Percentiles rank a stretch among this genome's conserved stretches.
These are phyloP conservation scores for Pachymerium ferrugineum DNA, from an alignment of 2,888 invertebrate genomes.

Conservation along the genomic window DNA sequence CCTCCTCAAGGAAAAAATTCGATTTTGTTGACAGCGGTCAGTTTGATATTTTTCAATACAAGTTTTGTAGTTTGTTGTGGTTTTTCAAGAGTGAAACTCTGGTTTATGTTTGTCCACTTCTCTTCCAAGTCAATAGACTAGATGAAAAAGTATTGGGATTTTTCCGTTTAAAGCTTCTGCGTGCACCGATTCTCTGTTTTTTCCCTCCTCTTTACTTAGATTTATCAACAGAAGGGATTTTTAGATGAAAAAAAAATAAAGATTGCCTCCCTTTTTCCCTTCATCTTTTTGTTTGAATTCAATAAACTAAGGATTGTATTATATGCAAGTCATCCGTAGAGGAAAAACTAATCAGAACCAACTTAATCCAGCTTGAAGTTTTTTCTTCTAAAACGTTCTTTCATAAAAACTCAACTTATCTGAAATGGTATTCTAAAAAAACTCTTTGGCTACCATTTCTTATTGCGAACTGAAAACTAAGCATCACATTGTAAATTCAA, in stretches of 20 bases:
- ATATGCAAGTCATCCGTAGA: background rate
- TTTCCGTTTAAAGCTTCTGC: background rate
- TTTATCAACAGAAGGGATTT: background rate
- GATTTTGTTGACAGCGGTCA: background rate
- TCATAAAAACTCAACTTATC: too few species aligned
- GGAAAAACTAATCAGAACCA: background rate
- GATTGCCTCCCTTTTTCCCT: too few species aligned
- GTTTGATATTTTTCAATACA: background rate
- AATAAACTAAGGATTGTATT: background rate
- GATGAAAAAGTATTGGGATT: background rate
- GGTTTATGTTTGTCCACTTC: slow-evolving; percentile 3
- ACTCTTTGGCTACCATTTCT: too few species aligned
- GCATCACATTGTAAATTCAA: too few species aligned
- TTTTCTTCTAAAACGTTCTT: background rate
- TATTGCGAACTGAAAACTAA: too few species aligned
- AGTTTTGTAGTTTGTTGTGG: background rate
- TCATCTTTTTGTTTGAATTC: background rate
- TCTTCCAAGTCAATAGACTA: background rate
- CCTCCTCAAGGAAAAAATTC: too few species aligned
- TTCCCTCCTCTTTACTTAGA: background rate
- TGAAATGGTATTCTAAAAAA: too few species aligned
- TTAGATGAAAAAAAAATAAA: background rate
- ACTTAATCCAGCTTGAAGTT: background rate
- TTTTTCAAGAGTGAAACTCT: background rate
- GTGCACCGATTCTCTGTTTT: background rate